Conservation (phyloP, 2,888 invertebrate genomes). For the Phanerotoma sp. region DNA sequence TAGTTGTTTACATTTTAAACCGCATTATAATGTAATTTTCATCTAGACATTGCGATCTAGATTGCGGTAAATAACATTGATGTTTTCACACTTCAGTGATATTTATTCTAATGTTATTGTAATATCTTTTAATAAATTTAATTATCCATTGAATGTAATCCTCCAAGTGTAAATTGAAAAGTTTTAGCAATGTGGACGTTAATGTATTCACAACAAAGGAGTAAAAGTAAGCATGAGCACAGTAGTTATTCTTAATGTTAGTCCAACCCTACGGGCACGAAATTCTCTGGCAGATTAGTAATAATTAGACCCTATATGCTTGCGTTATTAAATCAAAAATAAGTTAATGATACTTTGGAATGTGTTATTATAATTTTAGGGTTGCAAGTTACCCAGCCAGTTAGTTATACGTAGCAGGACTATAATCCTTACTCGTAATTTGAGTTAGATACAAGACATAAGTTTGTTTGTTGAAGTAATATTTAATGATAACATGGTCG, state of each 20-base stretch:
- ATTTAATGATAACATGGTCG: too few species aligned
- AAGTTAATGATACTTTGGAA: background rate
- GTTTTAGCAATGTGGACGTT: background rate
- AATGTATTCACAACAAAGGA: slow-evolving; percentile 12
- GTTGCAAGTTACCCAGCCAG: slow-evolving; percentile 24
- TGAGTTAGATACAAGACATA: too few species aligned
- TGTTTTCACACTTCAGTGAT: too few species aligned
- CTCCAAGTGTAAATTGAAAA: slow-evolving; percentile 6
- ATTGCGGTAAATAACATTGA: too few species aligned
- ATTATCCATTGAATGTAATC: background rate
- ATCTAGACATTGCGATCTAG: too few species aligned
- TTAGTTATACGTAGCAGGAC: slow-evolving; percentile 33
- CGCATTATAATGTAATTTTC: background rate
- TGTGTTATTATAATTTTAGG: background rate
- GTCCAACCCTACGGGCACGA: slow-evolving; percentile 28
- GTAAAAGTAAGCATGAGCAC: slow-evolving; percentile 8
- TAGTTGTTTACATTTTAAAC: slow-evolving; percentile 5
- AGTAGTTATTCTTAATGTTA: slow-evolving; percentile 29
- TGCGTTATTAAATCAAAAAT: slow-evolving; percentile 44
- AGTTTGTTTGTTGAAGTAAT: too few species aligned
- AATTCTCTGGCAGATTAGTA: slow-evolving; percentile 35
- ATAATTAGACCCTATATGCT: slow-evolving; percentile 38
- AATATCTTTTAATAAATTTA: too few species aligned
- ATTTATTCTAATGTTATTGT: too few species aligned
- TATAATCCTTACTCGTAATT: too few species aligned